Base-by-base conservation (phyloP, 2,113 vertebrate species). In the western clawed frog (Xenopus tropicalis) region DNA sequence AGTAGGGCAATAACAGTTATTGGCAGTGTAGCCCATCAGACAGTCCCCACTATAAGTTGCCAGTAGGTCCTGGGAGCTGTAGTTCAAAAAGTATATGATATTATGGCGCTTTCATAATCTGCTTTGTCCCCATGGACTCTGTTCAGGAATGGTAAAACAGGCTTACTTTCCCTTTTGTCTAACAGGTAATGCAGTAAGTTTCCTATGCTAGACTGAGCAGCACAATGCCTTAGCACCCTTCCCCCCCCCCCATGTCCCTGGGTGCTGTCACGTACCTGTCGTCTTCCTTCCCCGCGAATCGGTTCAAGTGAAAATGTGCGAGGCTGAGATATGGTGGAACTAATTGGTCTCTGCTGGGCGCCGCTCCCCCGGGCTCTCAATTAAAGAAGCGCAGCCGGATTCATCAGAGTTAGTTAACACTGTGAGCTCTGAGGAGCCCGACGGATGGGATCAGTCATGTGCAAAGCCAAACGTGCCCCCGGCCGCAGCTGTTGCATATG, bases 321-420 rank as follows among this genome's bases (percentile, higher is more conserved):
- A 69, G 59, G 73, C 73, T 75, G 73, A 75, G 73, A 75, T 75
- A 75, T 75, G 73, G 73, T 75, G 66, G 73, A 75, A 75, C 73
- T 75, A 75, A 75, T 75, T 75, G 73, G 73, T 69, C 73, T 75
- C 73, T 69, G 73, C 66, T 75, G 73, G 73, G 73, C 73, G 73
- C 66, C 66, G 37, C 22, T 69, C 73, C 73, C 73, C 66, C 59
- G 59, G 73, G 73, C 73, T 69, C 58, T 75, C 73, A 75, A 75
- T 75, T 75, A 75, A 75, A 69, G 66, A 57, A 69, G 59, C 73
- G 48, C 73, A 75, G 73, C 51, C 46, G 59, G 59, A 75, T 75
- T 75, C 73, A 69, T 75, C 73, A 75, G 65, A 74, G 66, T 75
- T 75, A 75, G 73, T 75, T 75, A 75, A 75, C 73, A 69, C 73